These are phyloP conservation scores for Drosophila sturtevanti DNA, from an alignment of 1,140 invertebrate genomes.

Conservation along the genomic window DNA sequence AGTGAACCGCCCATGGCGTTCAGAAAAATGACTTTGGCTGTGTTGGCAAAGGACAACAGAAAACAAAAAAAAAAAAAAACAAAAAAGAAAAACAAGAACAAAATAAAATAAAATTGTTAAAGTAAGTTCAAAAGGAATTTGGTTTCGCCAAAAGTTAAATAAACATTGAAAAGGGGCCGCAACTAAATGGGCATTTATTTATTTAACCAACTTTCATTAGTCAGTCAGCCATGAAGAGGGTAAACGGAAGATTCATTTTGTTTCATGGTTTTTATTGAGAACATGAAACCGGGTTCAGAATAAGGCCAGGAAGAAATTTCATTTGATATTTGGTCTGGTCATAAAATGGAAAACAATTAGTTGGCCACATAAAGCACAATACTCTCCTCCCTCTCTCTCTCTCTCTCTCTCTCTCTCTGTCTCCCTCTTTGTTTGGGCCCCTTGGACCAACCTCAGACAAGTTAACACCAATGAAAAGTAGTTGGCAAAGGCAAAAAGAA, in stretches of 20 bases:
- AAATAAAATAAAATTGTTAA: constrained; percentile 26
- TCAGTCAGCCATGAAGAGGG: constrained; percentile 32
- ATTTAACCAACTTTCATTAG: constrained; percentile 77
- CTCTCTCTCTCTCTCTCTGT: no score
- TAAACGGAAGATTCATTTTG: constrained; percentile 14
- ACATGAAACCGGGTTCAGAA: constrained; percentile 20
- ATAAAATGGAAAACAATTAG: constrained; percentile 74
- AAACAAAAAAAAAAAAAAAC: constrained; percentile 35
- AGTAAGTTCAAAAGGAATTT: constrained; percentile 33
- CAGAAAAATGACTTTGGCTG: constrained; percentile 33
- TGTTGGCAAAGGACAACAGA: not conserved
- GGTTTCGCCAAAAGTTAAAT: constrained; percentile 59
- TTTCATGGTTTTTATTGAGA: not conserved
- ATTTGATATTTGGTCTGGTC: constrained; percentile 62
- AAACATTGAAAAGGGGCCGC: constrained; percentile 65
- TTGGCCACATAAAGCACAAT: constrained; percentile 28
- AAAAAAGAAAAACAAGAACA: constrained; percentile 30
- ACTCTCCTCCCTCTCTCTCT: not conserved
- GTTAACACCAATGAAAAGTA: constrained; percentile 70
- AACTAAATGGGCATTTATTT: constrained; percentile 77
- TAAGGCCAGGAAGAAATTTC: constrained; percentile 29
- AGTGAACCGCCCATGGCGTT: constrained; percentile 48
- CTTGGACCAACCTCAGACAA: constrained; percentile 17
- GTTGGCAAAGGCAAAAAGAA: constrained; percentile 37
- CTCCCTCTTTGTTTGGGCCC: not conserved